A percentile compares a stretch with the other conserved stretches of the same genome.
Conservation (phyloP, 2,113 vertebrate species). For the Protobothrops flavoviridis region DNA sequence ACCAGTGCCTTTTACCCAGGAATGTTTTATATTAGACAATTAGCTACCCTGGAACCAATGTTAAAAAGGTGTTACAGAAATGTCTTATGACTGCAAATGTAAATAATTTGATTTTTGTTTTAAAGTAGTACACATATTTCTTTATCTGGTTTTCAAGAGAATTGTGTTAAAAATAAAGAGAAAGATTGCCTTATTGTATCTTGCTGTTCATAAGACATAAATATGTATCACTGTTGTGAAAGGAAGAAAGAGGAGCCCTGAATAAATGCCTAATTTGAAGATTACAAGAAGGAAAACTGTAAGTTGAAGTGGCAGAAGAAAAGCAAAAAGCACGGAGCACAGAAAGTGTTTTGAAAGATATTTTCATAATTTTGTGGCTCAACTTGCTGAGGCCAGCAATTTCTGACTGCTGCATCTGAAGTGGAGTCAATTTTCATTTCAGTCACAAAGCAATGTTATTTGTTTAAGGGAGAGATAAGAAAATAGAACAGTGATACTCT, state of each 20-base stretch:
- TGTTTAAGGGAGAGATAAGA: neutral
- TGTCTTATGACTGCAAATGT: slow-evolving; percentile 21
- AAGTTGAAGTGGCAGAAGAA: slow-evolving; percentile 7
- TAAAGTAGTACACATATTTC: slow-evolving; percentile 12
- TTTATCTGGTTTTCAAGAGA: slow-evolving; percentile 37
- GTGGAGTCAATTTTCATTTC: neutral
- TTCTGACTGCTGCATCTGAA: slow-evolving; percentile 13
- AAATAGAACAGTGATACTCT: neutral
- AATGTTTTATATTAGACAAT: slow-evolving; percentile 46
- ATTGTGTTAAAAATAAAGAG: neutral
- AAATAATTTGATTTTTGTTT: slow-evolving; percentile 44
- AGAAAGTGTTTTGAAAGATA: slow-evolving; percentile 34
- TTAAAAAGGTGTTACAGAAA: slow-evolving; percentile 41
- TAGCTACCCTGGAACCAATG: slow-evolving; percentile 48
- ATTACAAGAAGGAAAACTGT: slow-evolving; percentile 40
- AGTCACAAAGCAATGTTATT: neutral
- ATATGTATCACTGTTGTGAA: slow-evolving; percentile 15
- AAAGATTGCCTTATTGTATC: neutral
- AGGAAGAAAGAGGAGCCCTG: slow-evolving; percentile 20
- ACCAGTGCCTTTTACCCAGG: slow-evolving; percentile 31
- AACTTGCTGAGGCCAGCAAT: slow-evolving; percentile 22
- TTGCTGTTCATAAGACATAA: slow-evolving; percentile 17
- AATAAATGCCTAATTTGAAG: slow-evolving; percentile 45
- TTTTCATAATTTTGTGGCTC: slow-evolving; percentile 47
- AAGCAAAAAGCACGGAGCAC: neutral